These are phyloP conservation scores for Gymnodraco acuticeps DNA, from an alignment of 2,797 vertebrate genomes.

Conservation along the genomic window DNA sequence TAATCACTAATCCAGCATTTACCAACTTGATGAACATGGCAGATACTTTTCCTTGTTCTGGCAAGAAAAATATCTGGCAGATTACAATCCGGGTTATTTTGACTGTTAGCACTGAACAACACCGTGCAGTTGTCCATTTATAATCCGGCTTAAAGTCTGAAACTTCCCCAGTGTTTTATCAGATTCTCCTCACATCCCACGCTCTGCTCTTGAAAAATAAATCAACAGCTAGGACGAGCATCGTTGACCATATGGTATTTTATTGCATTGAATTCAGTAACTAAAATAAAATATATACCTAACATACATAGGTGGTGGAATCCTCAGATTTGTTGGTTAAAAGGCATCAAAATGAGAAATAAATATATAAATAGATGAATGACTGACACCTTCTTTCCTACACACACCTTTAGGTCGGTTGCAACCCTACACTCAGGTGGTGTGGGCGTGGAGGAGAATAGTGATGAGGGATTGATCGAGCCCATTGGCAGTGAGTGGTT, in stretches of 20 bases:
- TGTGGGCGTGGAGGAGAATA: slow-evolving; percentile 65
- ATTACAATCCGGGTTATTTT: slow-evolving; percentile 64
- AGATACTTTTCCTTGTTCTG: slow-evolving; percentile 48
- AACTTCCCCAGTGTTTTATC: slow-evolving; percentile 60
- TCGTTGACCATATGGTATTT: slow-evolving; percentile 70
- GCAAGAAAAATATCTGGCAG: slow-evolving; percentile 33
- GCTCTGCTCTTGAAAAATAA: slow-evolving; percentile 52
- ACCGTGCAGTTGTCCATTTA: slow-evolving; percentile 58
- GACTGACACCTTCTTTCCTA: slow-evolving; percentile 49
- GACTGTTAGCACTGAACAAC: slow-evolving; percentile 56
- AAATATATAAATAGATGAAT: slow-evolving; percentile 62
- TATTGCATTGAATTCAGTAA: slow-evolving; percentile 82
- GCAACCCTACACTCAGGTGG: slow-evolving; percentile 47
- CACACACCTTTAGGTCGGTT: slow-evolving; percentile 52
- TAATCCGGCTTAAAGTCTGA: slow-evolving; percentile 68
- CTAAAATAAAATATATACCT: slow-evolving; percentile 78
- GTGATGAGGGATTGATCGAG: slow-evolving; percentile 71
- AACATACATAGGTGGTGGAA: slow-evolving; percentile 72
- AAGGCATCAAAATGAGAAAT: slow-evolving; percentile 76
- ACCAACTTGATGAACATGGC: slow-evolving; percentile 17
- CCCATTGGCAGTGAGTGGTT: slow-evolving; percentile 60
- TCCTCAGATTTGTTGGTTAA: slow-evolving; percentile 62
- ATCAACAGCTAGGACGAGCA: slow-evolving; percentile 35
- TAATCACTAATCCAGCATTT: slow-evolving; percentile 44
- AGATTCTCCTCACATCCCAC: slow-evolving; percentile 35